A percentile compares a stretch with the other conserved stretches of the same genome.
Evolutionary conservation across 37 sponge, comb jelly and placozoan genomes (phyloP).

Genomic region (Ianthella basta): DNA sequence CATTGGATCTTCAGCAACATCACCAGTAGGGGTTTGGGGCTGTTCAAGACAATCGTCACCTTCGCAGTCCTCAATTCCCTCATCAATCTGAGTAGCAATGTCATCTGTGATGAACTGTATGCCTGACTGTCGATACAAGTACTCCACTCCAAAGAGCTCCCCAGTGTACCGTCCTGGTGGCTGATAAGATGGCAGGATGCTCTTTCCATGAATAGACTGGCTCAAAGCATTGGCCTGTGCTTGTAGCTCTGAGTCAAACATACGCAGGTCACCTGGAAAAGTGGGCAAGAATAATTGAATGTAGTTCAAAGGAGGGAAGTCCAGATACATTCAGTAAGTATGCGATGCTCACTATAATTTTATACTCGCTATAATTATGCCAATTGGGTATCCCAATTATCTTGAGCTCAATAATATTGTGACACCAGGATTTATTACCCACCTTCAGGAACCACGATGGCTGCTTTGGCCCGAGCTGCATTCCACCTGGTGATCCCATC

Average conservation of each 20-base stretch:
- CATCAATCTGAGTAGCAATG: constrained; percentile 25
- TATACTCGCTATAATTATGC: neutral
- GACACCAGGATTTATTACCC: no score
- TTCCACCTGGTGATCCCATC: constrained; percentile 58
- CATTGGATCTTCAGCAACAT: neutral
- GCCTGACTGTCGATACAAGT: constrained; percentile 39
- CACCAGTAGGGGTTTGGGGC: neutral
- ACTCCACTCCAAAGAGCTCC: constrained; percentile 49
- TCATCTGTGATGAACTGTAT: neutral
- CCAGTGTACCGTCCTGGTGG: constrained; percentile 48
- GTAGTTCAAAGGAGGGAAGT: no score
- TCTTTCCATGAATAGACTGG: neutral
- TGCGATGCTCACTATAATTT: no score
- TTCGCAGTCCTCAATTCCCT: constrained; percentile 27
- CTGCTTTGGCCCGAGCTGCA: constrained; percentile 15
- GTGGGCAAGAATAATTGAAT: no score
- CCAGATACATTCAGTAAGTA: no score
- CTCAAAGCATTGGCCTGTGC: constrained; percentile 33
- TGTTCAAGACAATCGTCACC: neutral
- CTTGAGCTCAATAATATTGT: no score
- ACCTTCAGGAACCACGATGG: neutral
- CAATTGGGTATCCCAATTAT: neutral
- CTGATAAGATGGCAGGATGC: neutral
- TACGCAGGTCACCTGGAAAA: neutral
- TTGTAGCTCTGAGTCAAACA: neutral